phyloP scores from a whole-genome alignment of 2,113 vertebrate genomes.

The Calypte anna region DNA sequence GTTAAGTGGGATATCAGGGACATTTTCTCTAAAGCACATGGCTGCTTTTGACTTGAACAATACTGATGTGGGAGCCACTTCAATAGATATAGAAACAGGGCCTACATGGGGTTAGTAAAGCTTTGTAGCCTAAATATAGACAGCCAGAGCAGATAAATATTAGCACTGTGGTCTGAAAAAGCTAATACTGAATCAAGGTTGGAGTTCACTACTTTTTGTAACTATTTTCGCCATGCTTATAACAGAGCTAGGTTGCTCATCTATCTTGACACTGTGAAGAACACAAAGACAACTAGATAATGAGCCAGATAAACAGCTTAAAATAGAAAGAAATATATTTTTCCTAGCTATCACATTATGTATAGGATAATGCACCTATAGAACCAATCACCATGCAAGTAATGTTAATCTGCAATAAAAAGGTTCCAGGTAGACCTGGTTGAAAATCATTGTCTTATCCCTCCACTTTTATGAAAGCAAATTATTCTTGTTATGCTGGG shows the following conservation, averaged over 20 bases:
- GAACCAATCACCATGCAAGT: background rate
- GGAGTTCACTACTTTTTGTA: background rate
- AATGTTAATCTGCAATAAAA: background rate
- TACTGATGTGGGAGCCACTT: background rate
- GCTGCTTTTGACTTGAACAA: background rate
- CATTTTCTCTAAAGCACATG: background rate
- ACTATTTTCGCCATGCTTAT: background rate
- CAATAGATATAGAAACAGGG: background rate
- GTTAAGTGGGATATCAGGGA: background rate
- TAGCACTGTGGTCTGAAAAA: background rate
- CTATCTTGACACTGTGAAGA: background rate
- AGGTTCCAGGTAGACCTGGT: background rate
- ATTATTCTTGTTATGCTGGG: background rate
- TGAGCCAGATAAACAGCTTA: background rate
- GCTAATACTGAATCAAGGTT: background rate
- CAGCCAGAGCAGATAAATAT: background rate
- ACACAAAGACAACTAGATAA: background rate
- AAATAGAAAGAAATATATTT: background rate
- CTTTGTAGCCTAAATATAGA: background rate
- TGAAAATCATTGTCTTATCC: background rate
- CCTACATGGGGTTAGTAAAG: background rate
- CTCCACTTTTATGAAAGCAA: background rate
- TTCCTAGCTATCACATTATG: background rate
- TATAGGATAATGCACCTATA: background rate
- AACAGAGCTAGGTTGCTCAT: background rate